Conservation (phyloP, 1,140 invertebrate species). For the Trachymyrmex septentrionalis region DNA sequence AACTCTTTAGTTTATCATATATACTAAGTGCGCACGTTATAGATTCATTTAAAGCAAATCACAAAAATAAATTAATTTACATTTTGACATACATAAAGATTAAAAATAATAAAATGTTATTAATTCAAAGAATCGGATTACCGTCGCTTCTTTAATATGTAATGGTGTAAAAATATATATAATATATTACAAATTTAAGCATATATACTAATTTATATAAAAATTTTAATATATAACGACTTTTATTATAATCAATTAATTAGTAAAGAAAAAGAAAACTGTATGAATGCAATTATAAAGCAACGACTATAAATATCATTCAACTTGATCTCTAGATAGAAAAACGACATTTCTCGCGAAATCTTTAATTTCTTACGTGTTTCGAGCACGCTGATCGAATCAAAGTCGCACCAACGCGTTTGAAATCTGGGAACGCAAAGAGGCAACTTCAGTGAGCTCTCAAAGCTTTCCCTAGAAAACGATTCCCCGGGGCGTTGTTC, state of each 20-base stretch:
- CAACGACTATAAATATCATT: not conserved
- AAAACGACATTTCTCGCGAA: not conserved
- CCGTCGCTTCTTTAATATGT: too few species aligned
- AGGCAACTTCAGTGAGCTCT: slow-evolving; percentile 33
- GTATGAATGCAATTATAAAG: not conserved
- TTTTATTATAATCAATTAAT: not conserved
- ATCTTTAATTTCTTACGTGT: slow-evolving; percentile 38
- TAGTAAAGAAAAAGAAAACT: not conserved
- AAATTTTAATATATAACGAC: not conserved
- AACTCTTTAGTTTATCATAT: too few species aligned
- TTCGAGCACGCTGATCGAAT: slow-evolving; percentile 38
- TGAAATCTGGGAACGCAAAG: slow-evolving; percentile 32
- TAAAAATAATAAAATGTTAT: too few species aligned
- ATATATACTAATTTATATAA: not conserved
- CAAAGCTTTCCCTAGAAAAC: slow-evolving; percentile 64
- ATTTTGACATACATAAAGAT: too few species aligned
- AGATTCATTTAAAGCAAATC: too few species aligned
- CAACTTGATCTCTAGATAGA: not conserved
- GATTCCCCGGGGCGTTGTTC: slow-evolving; percentile 76
- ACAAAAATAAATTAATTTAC: too few species aligned
- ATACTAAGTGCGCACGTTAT: too few species aligned
- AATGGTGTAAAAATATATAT: not conserved
- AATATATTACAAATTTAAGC: not conserved
- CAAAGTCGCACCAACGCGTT: slow-evolving; percentile 21
- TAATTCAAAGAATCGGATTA: too few species aligned